phyloP scores from a whole-genome alignment of 2,888 invertebrate species.

The Drosophila macrothrix region DNA sequence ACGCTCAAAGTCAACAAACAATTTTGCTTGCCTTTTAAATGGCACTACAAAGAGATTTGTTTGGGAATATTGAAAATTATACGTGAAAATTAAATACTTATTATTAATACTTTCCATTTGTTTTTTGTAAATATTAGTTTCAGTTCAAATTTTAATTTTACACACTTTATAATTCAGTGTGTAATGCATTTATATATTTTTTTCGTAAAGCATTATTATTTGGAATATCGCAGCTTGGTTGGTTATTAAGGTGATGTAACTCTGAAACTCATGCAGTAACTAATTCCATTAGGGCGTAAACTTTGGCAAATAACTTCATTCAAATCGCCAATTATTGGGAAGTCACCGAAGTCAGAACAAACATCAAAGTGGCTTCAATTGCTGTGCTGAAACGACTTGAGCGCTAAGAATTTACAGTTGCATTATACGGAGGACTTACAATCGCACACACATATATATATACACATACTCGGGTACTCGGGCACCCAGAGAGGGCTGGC shows the following conservation, averaged over 20 bases:
- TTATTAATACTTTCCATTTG: not conserved
- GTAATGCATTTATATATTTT: not conserved
- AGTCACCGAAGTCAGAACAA: conserved; percentile 60
- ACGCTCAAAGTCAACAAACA: conserved; percentile 1
- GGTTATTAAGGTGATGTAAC: not conserved
- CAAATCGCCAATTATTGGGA: conserved; percentile 63
- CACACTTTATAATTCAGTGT: not conserved
- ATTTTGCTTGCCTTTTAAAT: not conserved
- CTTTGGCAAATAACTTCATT: conserved; percentile 32
- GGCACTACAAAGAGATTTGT: not conserved
- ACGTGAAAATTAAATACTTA: not conserved
- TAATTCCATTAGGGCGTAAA: conserved; percentile 24
- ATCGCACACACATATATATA: conserved; percentile 3
- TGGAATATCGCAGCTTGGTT: not conserved
- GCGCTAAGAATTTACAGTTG: conserved; percentile 66
- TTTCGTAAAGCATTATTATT: not conserved
- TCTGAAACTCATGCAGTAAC: conserved; percentile 22
- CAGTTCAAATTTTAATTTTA: not conserved
- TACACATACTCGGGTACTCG: conserved; percentile 2
- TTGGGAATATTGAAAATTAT: not conserved
- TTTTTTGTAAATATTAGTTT: not conserved
- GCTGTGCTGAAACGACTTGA: conserved; percentile 62
- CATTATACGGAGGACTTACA: conserved; percentile 56
- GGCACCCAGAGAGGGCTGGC: conserved; percentile 44
- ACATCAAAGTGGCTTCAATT: conserved; percentile 73